Percentiles rank a stretch among this genome's conserved stretches.
These are phyloP conservation scores for Heliconius melpomene DNA, from an alignment of 1,140 invertebrate genomes.

Conservation along the genomic window DNA sequence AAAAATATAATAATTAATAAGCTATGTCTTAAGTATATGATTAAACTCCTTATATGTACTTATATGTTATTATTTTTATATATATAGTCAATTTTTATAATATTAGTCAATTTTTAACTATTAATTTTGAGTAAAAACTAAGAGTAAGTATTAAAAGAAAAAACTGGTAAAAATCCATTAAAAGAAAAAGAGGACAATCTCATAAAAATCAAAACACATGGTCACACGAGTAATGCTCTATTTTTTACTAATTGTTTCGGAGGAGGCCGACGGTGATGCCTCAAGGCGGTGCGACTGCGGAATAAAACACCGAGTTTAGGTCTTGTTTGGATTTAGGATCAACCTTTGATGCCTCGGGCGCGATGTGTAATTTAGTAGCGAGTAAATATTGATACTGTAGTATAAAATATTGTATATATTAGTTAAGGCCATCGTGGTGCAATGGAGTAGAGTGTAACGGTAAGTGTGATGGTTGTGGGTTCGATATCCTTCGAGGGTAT, in stretches of 20 bases:
- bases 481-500: not conserved
- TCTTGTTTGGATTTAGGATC: slow-evolving; percentile 29
- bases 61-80: no score
- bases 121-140: no score
- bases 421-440: not conserved
- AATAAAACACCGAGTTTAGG: not conserved
- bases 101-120: not conserved
- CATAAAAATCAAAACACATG: not conserved
- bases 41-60: no score
- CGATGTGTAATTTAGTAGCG: slow-evolving; percentile 12
- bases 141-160: no score
- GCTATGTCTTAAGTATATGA: no score
- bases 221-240: slow-evolving; percentile 44
- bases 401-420: not conserved
- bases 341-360: not conserved
- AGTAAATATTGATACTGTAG: slow-evolving; percentile 6
- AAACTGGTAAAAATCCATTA: no score
- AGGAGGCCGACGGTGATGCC: slow-evolving; percentile 59
- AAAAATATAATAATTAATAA: no score
- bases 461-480: not conserved
- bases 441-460: not conserved
- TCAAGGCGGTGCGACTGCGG: slow-evolving; percentile 46
- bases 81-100: no score
- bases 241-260: slow-evolving; percentile 70
- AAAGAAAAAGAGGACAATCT: not conserved